These are phyloP conservation scores for Falco cherrug DNA, from an alignment of 2,797 vertebrate genomes.

Conservation along the genomic window DNA sequence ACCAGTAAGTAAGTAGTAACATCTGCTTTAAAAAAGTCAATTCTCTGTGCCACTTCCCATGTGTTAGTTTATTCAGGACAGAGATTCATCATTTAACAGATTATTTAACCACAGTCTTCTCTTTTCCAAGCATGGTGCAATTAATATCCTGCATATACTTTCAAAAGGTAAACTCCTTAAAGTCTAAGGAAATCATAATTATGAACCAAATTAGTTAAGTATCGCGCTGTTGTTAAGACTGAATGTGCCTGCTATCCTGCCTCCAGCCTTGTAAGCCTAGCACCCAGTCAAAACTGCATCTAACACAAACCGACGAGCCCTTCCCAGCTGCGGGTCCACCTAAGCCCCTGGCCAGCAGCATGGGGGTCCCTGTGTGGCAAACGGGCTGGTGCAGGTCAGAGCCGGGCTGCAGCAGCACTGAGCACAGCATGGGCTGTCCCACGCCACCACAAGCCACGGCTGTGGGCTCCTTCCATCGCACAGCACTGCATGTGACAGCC, in stretches of 20 bases:
- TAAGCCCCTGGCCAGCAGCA: no score
- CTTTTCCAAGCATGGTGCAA: not conserved
- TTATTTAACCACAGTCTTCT: not conserved
- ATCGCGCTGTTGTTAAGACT: no score
- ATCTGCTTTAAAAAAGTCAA: not conserved
- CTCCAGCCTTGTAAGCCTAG: not conserved
- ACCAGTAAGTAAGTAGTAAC: not conserved
- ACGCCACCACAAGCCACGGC: no score
- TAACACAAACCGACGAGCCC: accelerated
- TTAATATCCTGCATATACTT: not conserved
- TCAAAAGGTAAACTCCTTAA: not conserved
- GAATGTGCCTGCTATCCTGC: not conserved
- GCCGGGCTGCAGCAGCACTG: not conserved
- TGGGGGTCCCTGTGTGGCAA: not conserved
- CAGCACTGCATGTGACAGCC: no score
- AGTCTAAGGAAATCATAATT: not conserved
- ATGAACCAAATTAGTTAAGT: no score
- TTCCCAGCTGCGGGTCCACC: not conserved
- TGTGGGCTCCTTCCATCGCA: no score
- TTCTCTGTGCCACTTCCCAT: accelerated
- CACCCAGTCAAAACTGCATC: no score
- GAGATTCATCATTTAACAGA: not conserved
- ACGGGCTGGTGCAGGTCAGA: not conserved
- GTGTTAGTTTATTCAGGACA: not conserved
- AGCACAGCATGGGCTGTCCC: not conserved